phyloP scores from a whole-genome alignment of 2,888 invertebrate species.

The Anagyrus pseudococci region DNA sequence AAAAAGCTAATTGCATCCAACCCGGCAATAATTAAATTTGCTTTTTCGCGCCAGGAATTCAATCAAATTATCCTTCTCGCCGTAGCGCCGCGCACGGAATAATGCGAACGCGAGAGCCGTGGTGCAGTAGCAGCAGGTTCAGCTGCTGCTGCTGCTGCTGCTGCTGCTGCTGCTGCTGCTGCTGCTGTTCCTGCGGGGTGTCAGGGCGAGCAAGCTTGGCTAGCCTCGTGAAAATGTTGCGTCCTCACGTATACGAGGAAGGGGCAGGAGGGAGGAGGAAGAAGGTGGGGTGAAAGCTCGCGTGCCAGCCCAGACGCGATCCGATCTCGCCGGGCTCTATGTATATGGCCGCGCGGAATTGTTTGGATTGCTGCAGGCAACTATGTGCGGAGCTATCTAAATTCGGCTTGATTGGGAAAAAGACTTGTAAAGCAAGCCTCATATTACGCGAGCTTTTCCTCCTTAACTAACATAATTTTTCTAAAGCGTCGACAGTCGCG shows the following conservation, averaged over 20 bases:
- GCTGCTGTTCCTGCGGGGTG: background rate
- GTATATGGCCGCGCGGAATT: background rate
- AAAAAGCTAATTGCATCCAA: slow-evolving; percentile 56
- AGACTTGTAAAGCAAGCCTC: too few species aligned
- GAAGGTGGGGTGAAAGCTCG: background rate
- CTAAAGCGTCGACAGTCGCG: too few species aligned
- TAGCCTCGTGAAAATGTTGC: background rate
- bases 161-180: background rate
- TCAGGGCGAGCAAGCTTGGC: slow-evolving; percentile 3
- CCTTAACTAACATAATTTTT: too few species aligned
- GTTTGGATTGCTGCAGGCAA: background rate
- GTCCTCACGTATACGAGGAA: too few species aligned
- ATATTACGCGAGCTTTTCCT: too few species aligned
- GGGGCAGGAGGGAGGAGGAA: slow-evolving; percentile 2
- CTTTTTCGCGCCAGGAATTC: slow-evolving; percentile 52
- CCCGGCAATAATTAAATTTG: slow-evolving; percentile 51
- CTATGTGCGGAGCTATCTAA: background rate
- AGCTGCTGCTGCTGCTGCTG: too few species aligned
- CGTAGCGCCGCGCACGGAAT: slow-evolving; percentile 7
- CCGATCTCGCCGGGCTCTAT: too few species aligned
- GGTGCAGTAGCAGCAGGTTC: too few species aligned
- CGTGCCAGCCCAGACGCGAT: slow-evolving; percentile 16
- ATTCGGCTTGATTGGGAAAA: too few species aligned
- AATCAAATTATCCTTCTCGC: slow-evolving; percentile 47
- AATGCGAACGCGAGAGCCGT: slow-evolving; percentile 3